These are phyloP conservation scores for Polyommatus iphigenia DNA, from an alignment of 2,888 invertebrate genomes.

Conservation along the genomic window DNA sequence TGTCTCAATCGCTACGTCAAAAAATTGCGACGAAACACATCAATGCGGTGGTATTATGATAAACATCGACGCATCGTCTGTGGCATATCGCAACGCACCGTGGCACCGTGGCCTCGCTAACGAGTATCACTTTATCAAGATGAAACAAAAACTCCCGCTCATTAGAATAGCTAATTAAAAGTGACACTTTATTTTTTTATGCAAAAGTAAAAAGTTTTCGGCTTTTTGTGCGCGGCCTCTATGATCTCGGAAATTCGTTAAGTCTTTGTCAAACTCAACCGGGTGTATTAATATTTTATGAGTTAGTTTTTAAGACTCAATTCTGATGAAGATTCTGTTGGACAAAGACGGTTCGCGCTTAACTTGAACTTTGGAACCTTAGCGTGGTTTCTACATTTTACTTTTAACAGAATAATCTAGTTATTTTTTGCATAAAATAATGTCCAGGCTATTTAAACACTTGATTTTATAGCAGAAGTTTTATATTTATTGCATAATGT, in stretches of 20 bases:
- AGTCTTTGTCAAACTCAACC: neutral
- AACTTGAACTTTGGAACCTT: neutral
- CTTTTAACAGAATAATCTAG: neutral
- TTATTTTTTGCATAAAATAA: conserved; percentile 12
- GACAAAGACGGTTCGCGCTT: conserved; percentile 8
- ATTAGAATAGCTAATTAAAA: conserved; percentile 18
- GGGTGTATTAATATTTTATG: conserved; percentile 6
- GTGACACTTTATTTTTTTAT: conserved; percentile 13
- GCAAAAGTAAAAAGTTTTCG: neutral
- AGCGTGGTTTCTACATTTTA: neutral
- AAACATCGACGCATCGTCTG: too few species aligned
- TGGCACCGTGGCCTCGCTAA: neutral
- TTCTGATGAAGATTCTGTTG: neutral
- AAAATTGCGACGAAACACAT: too few species aligned
- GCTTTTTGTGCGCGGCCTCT: neutral
- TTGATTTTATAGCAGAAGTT: neutral
- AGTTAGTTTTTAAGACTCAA: conserved; percentile 6
- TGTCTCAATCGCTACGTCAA: too few species aligned
- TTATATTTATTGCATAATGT: too few species aligned
- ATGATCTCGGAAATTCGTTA: neutral
- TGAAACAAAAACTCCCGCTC: conserved; percentile 7
- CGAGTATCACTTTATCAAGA: conserved; percentile 11
- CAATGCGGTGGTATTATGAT: too few species aligned
- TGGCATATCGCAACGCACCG: too few species aligned
- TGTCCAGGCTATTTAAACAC: neutral